These are phyloP conservation scores for Dryobates pubescens DNA, from an alignment of 2,797 vertebrate species.

Conservation along the genomic window DNA sequence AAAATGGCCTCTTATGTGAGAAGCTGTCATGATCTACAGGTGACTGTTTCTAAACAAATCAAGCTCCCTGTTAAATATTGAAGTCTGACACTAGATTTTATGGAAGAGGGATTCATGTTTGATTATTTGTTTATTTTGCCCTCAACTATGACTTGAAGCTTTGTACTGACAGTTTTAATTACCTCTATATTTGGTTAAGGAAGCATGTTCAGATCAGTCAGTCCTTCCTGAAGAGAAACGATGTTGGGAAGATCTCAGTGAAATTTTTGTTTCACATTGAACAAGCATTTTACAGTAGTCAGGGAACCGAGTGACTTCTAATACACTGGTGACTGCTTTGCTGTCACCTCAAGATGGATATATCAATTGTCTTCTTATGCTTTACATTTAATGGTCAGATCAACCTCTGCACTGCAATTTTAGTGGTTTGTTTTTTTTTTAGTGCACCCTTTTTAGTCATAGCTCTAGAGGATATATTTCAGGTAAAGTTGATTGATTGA, in stretches of 20 bases:
- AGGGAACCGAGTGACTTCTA: not conserved
- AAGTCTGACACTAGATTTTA: not conserved
- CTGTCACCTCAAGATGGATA: not conserved
- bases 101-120: not conserved
- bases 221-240: not conserved
- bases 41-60: not conserved
- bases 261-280: not conserved
- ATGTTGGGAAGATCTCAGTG: not conserved
- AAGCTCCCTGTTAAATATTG: not conserved
- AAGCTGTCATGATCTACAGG: not conserved
- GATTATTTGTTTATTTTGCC: not conserved
- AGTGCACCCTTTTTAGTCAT: not conserved
- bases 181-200: not conserved
- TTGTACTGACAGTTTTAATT: not conserved
- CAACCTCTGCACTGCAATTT: not conserved
- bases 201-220: not conserved
- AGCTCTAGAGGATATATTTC: not conserved
- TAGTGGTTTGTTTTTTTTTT: not conserved
- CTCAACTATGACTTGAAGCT: not conserved
- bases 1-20: not conserved
- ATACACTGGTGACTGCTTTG: not conserved
- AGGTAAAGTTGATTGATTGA: not conserved
- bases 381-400: slow-evolving; percentile 19
- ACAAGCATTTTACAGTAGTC: not conserved
- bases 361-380: not conserved